phyloP scores from a whole-genome alignment of 2,113 vertebrate species.

The Empidonax alnorum region DNA sequence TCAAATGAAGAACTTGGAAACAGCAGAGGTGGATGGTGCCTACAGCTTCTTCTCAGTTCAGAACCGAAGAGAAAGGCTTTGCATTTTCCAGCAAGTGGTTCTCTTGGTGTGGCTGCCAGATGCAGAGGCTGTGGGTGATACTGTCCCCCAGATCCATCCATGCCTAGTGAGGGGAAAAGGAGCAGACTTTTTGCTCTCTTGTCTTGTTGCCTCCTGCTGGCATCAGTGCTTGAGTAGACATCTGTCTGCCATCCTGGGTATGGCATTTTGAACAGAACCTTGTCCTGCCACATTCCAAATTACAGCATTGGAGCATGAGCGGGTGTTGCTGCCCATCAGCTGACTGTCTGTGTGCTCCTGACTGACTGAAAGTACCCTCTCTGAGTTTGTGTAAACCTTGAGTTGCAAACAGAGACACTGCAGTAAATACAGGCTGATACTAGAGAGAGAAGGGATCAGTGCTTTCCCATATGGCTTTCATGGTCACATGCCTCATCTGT shows the following conservation, averaged over 20 bases:
- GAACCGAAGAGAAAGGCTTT: background rate
- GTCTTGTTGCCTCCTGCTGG: background rate
- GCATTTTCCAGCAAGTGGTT: background rate
- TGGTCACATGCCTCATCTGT: background rate
- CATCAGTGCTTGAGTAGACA: background rate
- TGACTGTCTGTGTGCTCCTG: background rate
- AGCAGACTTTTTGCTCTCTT: background rate
- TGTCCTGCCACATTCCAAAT: background rate
- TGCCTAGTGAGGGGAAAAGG: background rate
- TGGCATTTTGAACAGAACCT: background rate
- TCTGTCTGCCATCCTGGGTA: background rate
- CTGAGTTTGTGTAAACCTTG: background rate
- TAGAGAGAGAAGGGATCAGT: background rate
- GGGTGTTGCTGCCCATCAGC: too few relatives aligned
- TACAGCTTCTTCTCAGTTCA: background rate
- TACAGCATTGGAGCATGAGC: rapidly evolving
- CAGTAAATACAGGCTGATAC: background rate
- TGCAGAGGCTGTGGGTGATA: background rate
- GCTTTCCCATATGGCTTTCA: background rate
- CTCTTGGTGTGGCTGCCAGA: background rate
- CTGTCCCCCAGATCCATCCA: background rate
- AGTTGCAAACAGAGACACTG: background rate
- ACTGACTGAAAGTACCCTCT: background rate
- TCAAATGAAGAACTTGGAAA: background rate
- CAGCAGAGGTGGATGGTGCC: background rate